phyloP scores from a whole-genome alignment of 2,888 invertebrate genomes.

The Dascillus cervinus region DNA sequence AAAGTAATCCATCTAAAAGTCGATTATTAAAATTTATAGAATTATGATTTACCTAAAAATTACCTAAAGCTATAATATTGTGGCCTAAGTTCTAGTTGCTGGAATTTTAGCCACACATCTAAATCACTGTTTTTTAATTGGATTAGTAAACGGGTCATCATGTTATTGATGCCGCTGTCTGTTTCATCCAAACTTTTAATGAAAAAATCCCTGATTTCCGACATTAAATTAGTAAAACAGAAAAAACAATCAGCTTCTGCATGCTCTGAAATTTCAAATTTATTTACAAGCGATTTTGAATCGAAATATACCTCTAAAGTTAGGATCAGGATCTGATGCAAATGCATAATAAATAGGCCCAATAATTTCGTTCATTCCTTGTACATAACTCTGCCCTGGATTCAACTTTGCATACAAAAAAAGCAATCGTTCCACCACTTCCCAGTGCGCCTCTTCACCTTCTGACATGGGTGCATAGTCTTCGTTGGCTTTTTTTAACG shows the following conservation, averaged over 20 bases:
- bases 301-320: constrained; percentile 64
- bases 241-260: constrained; percentile 98
- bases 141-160: constrained; percentile 77
- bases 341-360: constrained; percentile 98
- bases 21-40: neutral
- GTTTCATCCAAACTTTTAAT: constrained; percentile 93
- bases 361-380: constrained; percentile 99
- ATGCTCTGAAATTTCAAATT: too few relatives aligned
- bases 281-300: constrained; percentile 25
- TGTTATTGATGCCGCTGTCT: constrained; percentile 80
- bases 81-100: constrained; percentile 80
- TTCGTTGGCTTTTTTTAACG: constrained; percentile 66
- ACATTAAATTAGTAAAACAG: constrained; percentile 97
- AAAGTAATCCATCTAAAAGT: constrained; percentile 88
- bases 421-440: constrained; percentile 92
- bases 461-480: constrained; percentile 81
- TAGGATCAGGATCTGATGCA: constrained; percentile 77
- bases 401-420: constrained; percentile 97
- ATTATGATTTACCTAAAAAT: constrained; percentile 6
- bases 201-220: constrained; percentile 94
- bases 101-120: constrained; percentile 67
- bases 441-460: constrained; percentile 96
- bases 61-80: constrained; percentile 94
- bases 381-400: constrained; percentile 92
- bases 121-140: constrained; percentile 72